A percentile compares a stretch with the other conserved stretches of the same genome.
Conservation (phyloP, 2,113 vertebrate species). For the Panthera uncia region DNA sequence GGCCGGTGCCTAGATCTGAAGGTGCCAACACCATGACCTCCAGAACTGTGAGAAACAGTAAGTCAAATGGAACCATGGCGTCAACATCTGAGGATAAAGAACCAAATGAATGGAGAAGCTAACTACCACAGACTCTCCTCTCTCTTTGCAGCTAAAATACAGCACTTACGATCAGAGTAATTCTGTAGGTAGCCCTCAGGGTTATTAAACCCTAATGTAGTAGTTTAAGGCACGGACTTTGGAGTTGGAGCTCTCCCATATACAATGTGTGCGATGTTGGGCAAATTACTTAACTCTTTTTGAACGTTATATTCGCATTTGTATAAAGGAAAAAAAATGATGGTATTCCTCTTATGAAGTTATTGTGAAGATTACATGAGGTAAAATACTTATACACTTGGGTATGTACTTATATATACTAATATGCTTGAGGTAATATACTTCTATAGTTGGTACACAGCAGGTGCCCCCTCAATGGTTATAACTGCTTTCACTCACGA, state of each 20-base stretch:
- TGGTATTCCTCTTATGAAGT: neutral
- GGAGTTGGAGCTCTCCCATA: neutral
- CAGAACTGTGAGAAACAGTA: neutral
- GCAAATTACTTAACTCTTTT: neutral
- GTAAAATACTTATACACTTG: neutral
- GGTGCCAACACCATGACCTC: neutral
- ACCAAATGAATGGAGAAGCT: neutral
- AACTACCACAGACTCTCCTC: neutral
- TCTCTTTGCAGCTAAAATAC: neutral
- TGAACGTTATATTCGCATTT: neutral
- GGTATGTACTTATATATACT: neutral
- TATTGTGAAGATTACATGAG: neutral
- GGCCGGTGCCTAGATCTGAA: too few species aligned
- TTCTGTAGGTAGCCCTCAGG: neutral
- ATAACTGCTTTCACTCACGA: neutral
- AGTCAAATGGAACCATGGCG: neutral
- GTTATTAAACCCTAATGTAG: neutral
- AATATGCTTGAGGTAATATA: neutral
- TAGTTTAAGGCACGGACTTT: neutral
- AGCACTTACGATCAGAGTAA: neutral
- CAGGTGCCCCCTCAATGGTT: neutral
- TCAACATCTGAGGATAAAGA: neutral
- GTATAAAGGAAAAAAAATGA: neutral
- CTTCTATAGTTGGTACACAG: neutral
- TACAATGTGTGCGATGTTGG: neutral